These are phyloP conservation scores for Proterorhinus semilunaris DNA, from an alignment of 2,113 vertebrate genomes.

Conservation along the genomic window DNA sequence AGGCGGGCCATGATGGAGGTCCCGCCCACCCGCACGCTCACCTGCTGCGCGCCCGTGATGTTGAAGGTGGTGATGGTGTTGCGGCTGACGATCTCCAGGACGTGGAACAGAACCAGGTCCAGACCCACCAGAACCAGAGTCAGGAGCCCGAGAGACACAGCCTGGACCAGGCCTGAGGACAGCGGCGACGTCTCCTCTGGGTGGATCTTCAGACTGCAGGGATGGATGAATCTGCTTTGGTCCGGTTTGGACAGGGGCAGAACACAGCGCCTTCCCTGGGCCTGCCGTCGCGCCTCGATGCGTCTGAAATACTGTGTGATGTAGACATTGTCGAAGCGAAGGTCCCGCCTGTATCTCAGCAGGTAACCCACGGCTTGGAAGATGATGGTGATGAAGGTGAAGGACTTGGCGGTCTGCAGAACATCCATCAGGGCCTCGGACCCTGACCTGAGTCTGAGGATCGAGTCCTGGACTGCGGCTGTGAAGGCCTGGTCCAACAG, in stretches of 20 bases:
- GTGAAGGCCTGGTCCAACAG: constrained; percentile 36
- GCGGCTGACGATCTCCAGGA: constrained; percentile 78
- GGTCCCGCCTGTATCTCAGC: constrained; percentile 31
- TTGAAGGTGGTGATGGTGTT: constrained; percentile 81
- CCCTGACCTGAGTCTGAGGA: background rate
- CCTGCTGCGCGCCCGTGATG: constrained; percentile 77
- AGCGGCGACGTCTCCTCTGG: constrained; percentile 31
- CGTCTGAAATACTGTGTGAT: constrained; percentile 58
- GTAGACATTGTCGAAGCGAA: constrained; percentile 65
- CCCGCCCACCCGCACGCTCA: constrained; percentile 81
- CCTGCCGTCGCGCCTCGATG: constrained; percentile 46
- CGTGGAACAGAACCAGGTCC: constrained; percentile 77
- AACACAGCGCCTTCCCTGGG: constrained; percentile 43
- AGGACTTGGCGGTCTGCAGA: constrained; percentile 46
- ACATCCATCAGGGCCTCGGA: background rate
- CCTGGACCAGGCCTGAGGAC: constrained; percentile 72
- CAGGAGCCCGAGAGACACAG: constrained; percentile 70
- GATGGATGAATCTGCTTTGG: constrained; percentile 40
- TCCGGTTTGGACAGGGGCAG: constrained; percentile 49
- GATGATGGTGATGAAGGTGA: constrained; percentile 61
- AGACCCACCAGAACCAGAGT: constrained; percentile 68
- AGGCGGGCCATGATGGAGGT: constrained; percentile 83
- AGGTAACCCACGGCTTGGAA: constrained; percentile 42
- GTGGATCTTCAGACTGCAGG: constrained; percentile 30
- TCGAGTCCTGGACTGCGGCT: background rate